Evolutionary conservation across 2,888 invertebrate species (phyloP), one percentile per base, ranked within the genome.

Genomic region (Abrostola triplasia): DNA sequence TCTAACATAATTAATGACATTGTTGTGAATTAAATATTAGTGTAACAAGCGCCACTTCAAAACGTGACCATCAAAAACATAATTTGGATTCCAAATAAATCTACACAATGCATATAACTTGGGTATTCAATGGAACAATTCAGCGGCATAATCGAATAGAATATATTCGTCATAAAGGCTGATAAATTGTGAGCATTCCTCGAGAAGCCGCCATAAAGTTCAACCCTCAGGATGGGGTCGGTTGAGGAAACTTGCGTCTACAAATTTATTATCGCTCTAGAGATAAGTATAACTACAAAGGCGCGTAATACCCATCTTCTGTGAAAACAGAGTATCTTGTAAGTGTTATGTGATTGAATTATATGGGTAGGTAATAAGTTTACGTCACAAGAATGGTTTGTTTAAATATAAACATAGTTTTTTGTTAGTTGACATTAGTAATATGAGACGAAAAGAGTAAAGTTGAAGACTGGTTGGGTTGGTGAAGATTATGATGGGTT

Each of bases 101-200:
- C 61, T 40, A 37, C 40, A 53, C 60, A 53, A 50, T 42, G 24
- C 53, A 54, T 42, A 61, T 36, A 48, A 59, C 70, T 68, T 52
- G 67, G 73, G 59, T 66, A 76, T 77, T 78, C 78, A 77, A 63
- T 67, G 56, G 70, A 78, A 78, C 78, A 77, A 77, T 77, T 73
- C 71, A 73, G 66, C 67, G 67, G 73, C 62, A 79, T 79, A 79
- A 78, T 79, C 77, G 77, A 79, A 79, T 79, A 73, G 77, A 79
- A 79, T 79, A 81, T 81, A 81, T 79, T 73, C 77, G 79, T 80
- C 78, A 77, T 79, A 81, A 80, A 78, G 69, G 64, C 79, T 78
- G 76, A 73, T 76, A 81, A 76, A 78, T 79, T 79, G 78, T 81
- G 59, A 77, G 73, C 74, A 71, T 80, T 80, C 73, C 65, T 49